Base-by-base conservation (phyloP, 2,888 invertebrate genomes). In the Danaus chrysippus region DNA sequence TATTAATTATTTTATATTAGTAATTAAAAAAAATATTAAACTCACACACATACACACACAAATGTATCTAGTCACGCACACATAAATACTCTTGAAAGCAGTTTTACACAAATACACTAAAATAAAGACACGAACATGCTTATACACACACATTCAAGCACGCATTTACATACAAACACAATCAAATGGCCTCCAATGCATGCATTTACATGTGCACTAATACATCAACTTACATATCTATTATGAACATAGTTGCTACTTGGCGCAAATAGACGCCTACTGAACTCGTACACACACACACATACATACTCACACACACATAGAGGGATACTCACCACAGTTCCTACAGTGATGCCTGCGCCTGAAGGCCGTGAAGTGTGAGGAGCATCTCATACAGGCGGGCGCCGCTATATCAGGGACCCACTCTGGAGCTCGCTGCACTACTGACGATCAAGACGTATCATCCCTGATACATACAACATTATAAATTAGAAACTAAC, bases 291-390 rank as follows among this genome's bases (percentile, higher is more conserved):
- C 46, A 46, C 46, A 46, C 3, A 1, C 46, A 13, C 5, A 13
- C 9, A 1, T 11, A 13, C 6, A 46, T 46, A 46, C 15, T 13
- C 3, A 1, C 46, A 46, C 15, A 46, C 12, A 13, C 46, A 12
- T 6, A 43, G 41, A 53, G 53, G 13, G 0, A 13, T 43, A 56
- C 79, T 66, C 56, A 83, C 99, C 99, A 87, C 99, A 99, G 86
- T 98, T 98, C 73, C 99, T 92, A 82, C 99, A 99, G 85, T 99
- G 99, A 83, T 99, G 99, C 10, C 99, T 91, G 15, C 99, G 93
- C 49, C 99, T 94, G 73, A 99, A 96, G 69, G 99, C 96, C 3
- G 98, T 99, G 91, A 99, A 99, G 73, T 95, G 95, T 15, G 96
- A 94, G 64, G 94, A 93, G 84, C 99, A 99, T 44, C 97, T 94